Evolutionary conservation across 2,797 vertebrate species (phyloP).

Genomic region (Lacerta agilis): DNA sequence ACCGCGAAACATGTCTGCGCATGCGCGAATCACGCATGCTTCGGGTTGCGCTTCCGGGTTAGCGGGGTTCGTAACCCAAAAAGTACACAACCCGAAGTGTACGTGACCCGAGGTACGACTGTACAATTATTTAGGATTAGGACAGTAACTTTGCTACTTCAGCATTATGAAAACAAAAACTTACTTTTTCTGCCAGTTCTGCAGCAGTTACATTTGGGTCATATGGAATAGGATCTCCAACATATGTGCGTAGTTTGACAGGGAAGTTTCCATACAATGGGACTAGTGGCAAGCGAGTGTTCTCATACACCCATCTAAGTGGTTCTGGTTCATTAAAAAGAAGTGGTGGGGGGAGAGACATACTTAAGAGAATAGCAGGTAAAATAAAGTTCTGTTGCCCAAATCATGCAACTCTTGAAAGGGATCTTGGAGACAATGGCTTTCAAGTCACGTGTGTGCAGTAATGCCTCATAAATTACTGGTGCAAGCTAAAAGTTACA

Average conservation of each 20-base stretch:
- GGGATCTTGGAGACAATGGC: neutral
- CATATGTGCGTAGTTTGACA: conserved; percentile 92
- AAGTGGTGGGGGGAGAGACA: neutral
- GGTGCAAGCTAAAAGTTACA: neutral
- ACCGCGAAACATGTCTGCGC: no score
- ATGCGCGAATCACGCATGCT: no score
- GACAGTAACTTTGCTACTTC: neutral
- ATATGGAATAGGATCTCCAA: conserved; percentile 95
- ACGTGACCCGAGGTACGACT: no score
- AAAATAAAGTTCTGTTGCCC: neutral
- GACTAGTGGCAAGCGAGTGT: conserved; percentile 85
- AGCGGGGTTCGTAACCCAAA: no score
- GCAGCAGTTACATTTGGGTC: conserved; percentile 87
- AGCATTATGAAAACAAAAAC: conserved; percentile 11
- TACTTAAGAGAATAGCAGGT: neutral
- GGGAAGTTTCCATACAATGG: conserved; percentile 95
- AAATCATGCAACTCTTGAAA: neutral
- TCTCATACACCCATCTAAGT: conserved; percentile 89
- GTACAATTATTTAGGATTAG: neutral
- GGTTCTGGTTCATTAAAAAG: conserved; percentile 77
- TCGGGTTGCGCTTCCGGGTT: no score
- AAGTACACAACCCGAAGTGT: no score
- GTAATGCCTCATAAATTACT: neutral
- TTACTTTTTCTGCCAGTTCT: conserved; percentile 91
- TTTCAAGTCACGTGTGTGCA: neutral